Evolutionary conservation across 2,888 invertebrate genomes (phyloP).

Genomic region (Spicauda simplicius): DNA sequence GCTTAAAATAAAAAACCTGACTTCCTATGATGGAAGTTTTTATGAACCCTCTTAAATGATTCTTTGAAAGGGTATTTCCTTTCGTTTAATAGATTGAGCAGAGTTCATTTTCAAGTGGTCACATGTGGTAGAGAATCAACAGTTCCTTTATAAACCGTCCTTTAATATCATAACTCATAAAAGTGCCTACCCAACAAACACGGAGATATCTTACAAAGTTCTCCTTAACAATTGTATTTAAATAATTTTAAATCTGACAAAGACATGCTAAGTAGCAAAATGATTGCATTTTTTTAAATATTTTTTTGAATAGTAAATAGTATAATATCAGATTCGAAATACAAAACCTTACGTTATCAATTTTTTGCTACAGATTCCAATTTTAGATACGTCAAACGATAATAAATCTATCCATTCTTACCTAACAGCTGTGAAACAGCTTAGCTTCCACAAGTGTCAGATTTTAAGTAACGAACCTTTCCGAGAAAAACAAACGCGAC

Average conservation of each 20-base stretch:
- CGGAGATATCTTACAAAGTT: too few relatives aligned
- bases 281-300: too few relatives aligned
- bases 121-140: constrained; percentile 46
- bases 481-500: constrained; percentile 20
- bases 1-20: constrained; percentile 5
- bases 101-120: constrained; percentile 46
- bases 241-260: too few relatives aligned
- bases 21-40: too few relatives aligned
- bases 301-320: too few relatives aligned
- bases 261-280: too few relatives aligned
- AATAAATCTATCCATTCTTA: constrained; percentile 19
- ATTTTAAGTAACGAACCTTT: constrained; percentile 27
- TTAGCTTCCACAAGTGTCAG: constrained; percentile 34
- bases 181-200: neutral
- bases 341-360: too few relatives aligned
- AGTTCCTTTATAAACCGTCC: constrained; percentile 1
- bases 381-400: neutral
- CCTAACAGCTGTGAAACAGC: constrained; percentile 28
- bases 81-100: constrained; percentile 19
- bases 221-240: too few relatives aligned
- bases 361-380: neutral
- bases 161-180: neutral
- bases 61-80: constrained; percentile 20
- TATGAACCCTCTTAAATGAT: constrained; percentile 13
- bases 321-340: too few relatives aligned